Conservation (phyloP, 2,797 vertebrate species). For the Champsocephalus gunnari region DNA sequence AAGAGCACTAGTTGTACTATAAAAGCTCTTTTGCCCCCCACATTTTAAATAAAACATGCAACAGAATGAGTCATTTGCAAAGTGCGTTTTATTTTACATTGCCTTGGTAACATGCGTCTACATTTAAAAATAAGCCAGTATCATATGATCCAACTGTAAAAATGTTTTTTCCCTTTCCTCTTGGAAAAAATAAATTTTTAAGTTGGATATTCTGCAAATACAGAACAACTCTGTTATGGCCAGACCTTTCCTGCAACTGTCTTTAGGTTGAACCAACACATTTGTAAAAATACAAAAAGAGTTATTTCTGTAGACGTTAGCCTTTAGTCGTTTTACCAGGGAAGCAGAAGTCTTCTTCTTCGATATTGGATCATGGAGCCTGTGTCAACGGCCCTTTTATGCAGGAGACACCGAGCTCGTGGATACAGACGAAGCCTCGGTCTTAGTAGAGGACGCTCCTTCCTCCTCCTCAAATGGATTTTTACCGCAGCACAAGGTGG, state of each 20-base stretch:
- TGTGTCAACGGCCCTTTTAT: conserved; percentile 76
- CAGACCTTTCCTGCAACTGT: conserved; percentile 83
- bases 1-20: conserved; percentile 1
- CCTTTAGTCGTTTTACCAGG: conserved; percentile 82
- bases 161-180: conserved; percentile 69
- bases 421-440: conserved; percentile 93
- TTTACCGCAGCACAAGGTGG: conserved; percentile 97
- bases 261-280: conserved; percentile 84
- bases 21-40: conserved; percentile 48
- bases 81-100: conserved; percentile 89
- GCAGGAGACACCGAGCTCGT: conserved; percentile 97
- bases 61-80: conserved; percentile 85
- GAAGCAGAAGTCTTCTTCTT: conserved; percentile 78
- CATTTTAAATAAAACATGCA: conserved; percentile 80
- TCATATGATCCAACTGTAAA: conserved; percentile 84
- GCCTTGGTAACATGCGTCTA: conserved; percentile 90
- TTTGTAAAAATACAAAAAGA: conserved; percentile 85
- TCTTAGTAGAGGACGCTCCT: conserved; percentile 90
- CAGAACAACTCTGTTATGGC: conserved; percentile 84
- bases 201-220: conserved; percentile 84
- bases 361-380: conserved; percentile 56
- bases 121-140: conserved; percentile 88
- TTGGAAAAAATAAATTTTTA: conserved; percentile 74
- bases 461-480: conserved; percentile 95
- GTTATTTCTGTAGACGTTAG: conserved; percentile 82